phyloP scores from a whole-genome alignment of 2,888 invertebrate genomes.

The Platycheirus rosarum region DNA sequence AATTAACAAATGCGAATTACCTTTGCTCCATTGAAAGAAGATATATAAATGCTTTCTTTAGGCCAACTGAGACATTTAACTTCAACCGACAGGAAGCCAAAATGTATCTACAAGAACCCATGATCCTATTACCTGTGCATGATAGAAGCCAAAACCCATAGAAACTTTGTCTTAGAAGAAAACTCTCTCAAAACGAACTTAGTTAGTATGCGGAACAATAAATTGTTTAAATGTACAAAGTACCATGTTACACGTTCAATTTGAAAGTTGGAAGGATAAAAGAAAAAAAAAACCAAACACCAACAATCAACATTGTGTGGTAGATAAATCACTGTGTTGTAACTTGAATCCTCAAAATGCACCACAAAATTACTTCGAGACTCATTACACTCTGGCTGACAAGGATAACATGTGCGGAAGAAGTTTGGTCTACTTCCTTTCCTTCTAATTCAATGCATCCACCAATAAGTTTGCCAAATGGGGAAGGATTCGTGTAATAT shows the following conservation, averaged over 20 bases:
- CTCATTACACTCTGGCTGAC: background rate
- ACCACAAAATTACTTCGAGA: slow-evolving; percentile 37
- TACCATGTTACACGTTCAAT: background rate
- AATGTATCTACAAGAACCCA: background rate
- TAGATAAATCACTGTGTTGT: slow-evolving; percentile 34
- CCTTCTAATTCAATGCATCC: background rate
- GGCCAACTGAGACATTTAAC: background rate
- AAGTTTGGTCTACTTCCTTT: background rate
- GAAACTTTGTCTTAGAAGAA: background rate
- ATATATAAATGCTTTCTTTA: slow-evolving; percentile 12
- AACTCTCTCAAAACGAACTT: slow-evolving; percentile 6
- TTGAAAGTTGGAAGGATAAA: background rate
- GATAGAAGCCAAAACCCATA: background rate
- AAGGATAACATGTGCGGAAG: background rate
- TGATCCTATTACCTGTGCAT: background rate
- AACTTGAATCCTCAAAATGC: slow-evolving; percentile 38
- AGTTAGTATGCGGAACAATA: background rate
- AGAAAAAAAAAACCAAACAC: background rate
- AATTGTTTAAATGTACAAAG: background rate
- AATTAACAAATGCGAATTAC: too few relatives aligned
- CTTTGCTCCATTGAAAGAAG: too few relatives aligned
- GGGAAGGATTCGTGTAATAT: slow-evolving; percentile 5
- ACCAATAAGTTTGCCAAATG: background rate
- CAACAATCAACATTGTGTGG: slow-evolving; percentile 8
- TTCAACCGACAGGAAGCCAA: background rate